Evolutionary conservation across 2,888 invertebrate genomes (phyloP).

Genomic region (Tinea semifulvella): DNA sequence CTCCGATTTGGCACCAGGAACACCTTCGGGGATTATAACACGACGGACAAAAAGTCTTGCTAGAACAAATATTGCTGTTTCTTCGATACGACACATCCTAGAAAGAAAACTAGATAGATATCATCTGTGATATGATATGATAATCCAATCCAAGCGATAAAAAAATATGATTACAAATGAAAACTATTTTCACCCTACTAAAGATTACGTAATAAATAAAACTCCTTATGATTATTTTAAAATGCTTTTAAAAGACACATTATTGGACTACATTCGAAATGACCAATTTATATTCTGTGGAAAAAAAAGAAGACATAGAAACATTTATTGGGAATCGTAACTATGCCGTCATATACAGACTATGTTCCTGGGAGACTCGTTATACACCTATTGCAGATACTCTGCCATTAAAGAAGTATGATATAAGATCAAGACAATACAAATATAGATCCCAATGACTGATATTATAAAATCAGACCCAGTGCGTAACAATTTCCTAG

Average conservation of each 20-base stretch:
- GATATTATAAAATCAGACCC: neutral
- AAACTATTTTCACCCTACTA: neutral
- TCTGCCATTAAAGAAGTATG: slow-evolving; percentile 9
- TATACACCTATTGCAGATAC: slow-evolving; percentile 2
- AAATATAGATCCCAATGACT: neutral
- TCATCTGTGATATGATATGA: too few species aligned
- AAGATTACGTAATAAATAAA: too few species aligned
- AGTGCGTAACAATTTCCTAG: slow-evolving; percentile 11
- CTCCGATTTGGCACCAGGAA: neutral
- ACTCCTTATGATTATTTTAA: too few species aligned
- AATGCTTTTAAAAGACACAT: too few species aligned
- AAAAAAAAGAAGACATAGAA: neutral
- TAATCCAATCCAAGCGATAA: neutral
- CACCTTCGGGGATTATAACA: neutral
- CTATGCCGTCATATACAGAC: slow-evolving; percentile 2
- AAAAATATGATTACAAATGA: neutral
- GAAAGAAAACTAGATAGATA: slow-evolving; percentile 6
- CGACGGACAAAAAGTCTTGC: neutral
- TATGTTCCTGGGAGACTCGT: neutral
- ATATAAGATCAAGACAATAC: slow-evolving; percentile 1
- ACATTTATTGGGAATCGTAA: neutral
- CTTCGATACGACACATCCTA: neutral
- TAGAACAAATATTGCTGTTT: neutral
- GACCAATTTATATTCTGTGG: slow-evolving; percentile 1
- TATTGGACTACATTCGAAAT: neutral